Evolutionary conservation across 2,888 invertebrate genomes (phyloP).

Genomic region (Xylota segnis): DNA sequence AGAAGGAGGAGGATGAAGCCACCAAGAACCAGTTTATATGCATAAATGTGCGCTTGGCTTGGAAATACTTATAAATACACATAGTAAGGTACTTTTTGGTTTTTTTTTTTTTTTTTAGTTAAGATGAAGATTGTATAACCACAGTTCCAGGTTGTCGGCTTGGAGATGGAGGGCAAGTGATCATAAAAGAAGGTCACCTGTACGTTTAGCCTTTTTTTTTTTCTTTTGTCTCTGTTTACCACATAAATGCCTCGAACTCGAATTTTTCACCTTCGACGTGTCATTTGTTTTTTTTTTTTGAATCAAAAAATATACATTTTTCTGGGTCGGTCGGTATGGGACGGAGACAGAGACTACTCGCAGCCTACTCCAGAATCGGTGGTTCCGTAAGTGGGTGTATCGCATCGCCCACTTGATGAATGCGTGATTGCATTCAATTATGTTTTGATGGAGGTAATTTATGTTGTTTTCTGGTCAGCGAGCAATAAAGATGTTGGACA

Average conservation of each 20-base stretch:
- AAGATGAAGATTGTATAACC: constrained; percentile 60
- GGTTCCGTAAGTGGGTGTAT: constrained; percentile 16
- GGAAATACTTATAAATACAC: constrained; percentile 17
- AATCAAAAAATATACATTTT: not conserved
- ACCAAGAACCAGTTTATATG: constrained; percentile 38
- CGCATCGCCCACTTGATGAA: constrained; percentile 33
- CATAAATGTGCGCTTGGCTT: constrained; percentile 32
- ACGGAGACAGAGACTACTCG: too few relatives aligned
- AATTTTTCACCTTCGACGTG: constrained; percentile 55
- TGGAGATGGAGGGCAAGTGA: constrained; percentile 52
- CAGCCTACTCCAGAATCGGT: constrained; percentile 14
- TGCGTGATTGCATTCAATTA: constrained; percentile 70
- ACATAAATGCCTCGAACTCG: constrained; percentile 9
- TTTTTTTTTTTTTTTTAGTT: constrained; percentile 1
- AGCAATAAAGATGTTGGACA: constrained; percentile 32
- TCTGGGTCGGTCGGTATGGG: constrained; percentile 6
- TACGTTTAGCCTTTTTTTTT: constrained; percentile 1
- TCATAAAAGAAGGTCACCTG: constrained; percentile 68
- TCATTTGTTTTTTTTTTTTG: not conserved
- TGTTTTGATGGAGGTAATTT: constrained; percentile 49
- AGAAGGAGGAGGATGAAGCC: constrained; percentile 10
- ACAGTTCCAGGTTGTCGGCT: constrained; percentile 2
- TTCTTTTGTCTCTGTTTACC: not conserved
- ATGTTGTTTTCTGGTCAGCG: not conserved
- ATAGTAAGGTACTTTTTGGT: not conserved